Evolutionary conservation across 2,113 vertebrate species (phyloP).

Genomic region (Ondatra zibethicus): DNA sequence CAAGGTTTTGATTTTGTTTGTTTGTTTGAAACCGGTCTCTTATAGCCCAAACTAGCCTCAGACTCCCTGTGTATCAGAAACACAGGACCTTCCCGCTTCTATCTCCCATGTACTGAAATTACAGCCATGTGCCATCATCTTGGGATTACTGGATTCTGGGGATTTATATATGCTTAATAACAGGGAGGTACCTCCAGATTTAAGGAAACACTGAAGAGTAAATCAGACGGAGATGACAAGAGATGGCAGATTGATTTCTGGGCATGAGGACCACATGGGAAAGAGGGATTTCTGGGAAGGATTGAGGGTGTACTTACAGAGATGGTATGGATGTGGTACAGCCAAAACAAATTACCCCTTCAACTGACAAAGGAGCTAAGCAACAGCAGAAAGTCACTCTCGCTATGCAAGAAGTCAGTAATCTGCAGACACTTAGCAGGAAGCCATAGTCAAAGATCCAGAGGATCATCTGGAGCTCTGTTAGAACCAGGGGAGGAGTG

Average conservation of each 20-base stretch:
- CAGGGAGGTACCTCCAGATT: neutral
- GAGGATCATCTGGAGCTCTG: neutral
- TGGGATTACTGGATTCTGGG: neutral
- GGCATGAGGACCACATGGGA: neutral
- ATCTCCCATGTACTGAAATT: neutral
- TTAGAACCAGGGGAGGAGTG: neutral
- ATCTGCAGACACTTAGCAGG: neutral
- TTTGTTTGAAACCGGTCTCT: neutral
- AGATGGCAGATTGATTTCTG: neutral
- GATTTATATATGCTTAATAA: neutral
- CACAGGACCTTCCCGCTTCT: neutral
- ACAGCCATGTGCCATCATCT: neutral
- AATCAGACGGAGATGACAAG: neutral
- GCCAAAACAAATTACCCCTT: constrained; percentile 10
- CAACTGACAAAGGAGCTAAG: neutral
- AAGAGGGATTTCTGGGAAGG: neutral
- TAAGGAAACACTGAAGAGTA: neutral
- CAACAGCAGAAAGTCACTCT: neutral
- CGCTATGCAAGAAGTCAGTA: neutral
- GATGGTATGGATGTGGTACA: neutral
- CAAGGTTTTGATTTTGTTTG: neutral
- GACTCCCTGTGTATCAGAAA: neutral
- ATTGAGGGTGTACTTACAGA: neutral
- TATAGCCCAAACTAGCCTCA: neutral
- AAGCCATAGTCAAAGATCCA: neutral